Evolutionary conservation across 2,888 invertebrate genomes (phyloP), one percentile per base, ranked within the genome.

Genomic region (Osedax frankpressi): DNA sequence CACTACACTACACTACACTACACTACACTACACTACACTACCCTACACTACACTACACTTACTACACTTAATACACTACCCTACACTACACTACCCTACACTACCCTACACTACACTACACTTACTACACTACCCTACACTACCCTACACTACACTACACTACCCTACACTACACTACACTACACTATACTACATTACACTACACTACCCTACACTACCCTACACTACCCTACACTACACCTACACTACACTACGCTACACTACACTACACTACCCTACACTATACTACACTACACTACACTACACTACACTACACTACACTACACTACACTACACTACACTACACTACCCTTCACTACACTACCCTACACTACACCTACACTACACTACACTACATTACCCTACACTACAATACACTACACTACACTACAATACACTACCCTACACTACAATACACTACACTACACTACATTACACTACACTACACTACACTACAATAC

Each of bases 1-100:
- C 75, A 75, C 75, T 30, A 73, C 75, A 74, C 75, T 74, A 76
- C 72, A 2, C 73, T 27, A 73, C 75, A 74, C 75, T 63, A 68
- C 75, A 76, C 75, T 25, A 76, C 72, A 11, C 75, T 28, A 75
- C 75, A 76, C 75, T 26, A 76, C 73, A 73, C 75, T 74, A 68
- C 72, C 75, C 75, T 29, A 76, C 75, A 74, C 71, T 30, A 73
- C 75, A 73, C 75, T 67, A 59, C 59, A 59, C n/a, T 59, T n/a
- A 59, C 59, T 0, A 59, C 0, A 59, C 59, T 0, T 19, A 59
- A 14, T 59, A 76, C 73, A 75, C 75, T 72, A 72, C 73, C 75
- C 75, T 25, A 74, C 73, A 74, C 75, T 69, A 59, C 59, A 59
- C 59, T 59, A 59, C 59, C 14, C 0, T 59, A 59, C 59, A 59